A percentile compares a stretch with the other conserved stretches of the same genome.
Evolutionary conservation across 2,888 invertebrate species (phyloP).

Genomic region (Bhutanitis thaidina): DNA sequence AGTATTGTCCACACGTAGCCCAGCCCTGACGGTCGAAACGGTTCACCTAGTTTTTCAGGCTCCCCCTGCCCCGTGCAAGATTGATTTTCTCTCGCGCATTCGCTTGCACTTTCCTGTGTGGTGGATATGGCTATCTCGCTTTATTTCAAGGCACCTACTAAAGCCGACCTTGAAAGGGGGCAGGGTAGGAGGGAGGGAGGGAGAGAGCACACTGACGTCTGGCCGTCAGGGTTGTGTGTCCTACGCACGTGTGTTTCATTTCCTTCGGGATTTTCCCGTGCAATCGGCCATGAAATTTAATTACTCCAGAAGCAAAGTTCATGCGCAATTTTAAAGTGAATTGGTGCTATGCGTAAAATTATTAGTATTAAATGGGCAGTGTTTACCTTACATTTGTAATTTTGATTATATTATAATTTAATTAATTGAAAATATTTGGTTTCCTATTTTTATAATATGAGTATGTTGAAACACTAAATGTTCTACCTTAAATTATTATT

Average conservation of each 20-base stretch:
- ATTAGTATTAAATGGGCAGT: too few species aligned
- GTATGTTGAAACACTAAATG: too few species aligned
- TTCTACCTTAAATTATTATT: too few species aligned
- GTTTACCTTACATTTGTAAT: too few species aligned
- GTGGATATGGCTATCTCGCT: slow-evolving; percentile 53
- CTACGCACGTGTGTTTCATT: slow-evolving; percentile 4
- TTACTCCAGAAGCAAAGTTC: not conserved
- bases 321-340: not conserved
- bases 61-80: slow-evolving; percentile 66
- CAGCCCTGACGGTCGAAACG: slow-evolving; percentile 46
- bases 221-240: slow-evolving; percentile 30
- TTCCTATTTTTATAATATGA: too few species aligned
- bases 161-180: slow-evolving; percentile 73
- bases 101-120: slow-evolving; percentile 71
- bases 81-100: slow-evolving; percentile 76
- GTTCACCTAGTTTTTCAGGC: slow-evolving; percentile 74
- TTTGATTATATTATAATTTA: too few species aligned
- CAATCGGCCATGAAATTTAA: not conserved
- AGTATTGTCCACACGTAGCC: slow-evolving; percentile 34
- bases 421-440: too few species aligned
- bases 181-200: slow-evolving; percentile 24
- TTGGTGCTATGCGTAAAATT: too few species aligned
- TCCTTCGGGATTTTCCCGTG: slow-evolving; percentile 6
- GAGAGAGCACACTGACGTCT: slow-evolving; percentile 53
- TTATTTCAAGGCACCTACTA: slow-evolving; percentile 44